Base-by-base conservation (phyloP, 2,888 invertebrate genomes). In the Charanyca ferruginea region DNA sequence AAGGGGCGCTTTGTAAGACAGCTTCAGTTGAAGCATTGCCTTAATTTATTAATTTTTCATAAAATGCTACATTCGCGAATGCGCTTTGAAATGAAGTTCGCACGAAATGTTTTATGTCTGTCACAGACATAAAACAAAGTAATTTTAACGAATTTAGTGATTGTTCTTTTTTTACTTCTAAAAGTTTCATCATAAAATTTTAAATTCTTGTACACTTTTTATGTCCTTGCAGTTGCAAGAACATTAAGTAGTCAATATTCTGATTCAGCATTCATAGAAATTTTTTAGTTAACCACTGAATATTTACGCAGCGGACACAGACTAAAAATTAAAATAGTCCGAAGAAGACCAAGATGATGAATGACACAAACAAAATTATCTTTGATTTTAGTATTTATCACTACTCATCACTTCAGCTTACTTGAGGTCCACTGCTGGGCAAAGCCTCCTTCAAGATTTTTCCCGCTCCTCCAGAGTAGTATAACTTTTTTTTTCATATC, bases 41-140 rank as follows among this genome's bases (percentile, higher is more conserved):
- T 72, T 81, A 83, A 83, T 85, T 85, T 85, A 83, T 83, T 81
- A 80, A 79, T 83, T 80, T 85, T 73, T 81, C 82, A 80, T 79
- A 69, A 69, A 79, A 64, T 71, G 70, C 63, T 75, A 67, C 52
- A 70, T 55, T 77, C 54, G 53, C 42, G 38, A 49, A 38, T 72
- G 68, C 72, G 71, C 61, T 75, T 72, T 76, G 63, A 53, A 73
- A 76, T 73, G 54, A 69, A 69, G 45, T 73, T 55, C 48, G 51
- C 47, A 47, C 66, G 72, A 67, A 63, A 47, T 48, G 59, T 74
- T 78, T 77, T 78, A 78, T 42, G 54, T 51, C 28, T 55, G 28
- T n/a, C n/a, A n/a, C n/a, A 57, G 48, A 18, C 45, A n/a, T n/a
- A n/a, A n/a, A n/a, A n/a, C n/a, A n/a, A n/a, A n/a, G n/a, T n/a